Conservation (phyloP, 2,888 invertebrate genomes). For the Unio pictorum region DNA sequence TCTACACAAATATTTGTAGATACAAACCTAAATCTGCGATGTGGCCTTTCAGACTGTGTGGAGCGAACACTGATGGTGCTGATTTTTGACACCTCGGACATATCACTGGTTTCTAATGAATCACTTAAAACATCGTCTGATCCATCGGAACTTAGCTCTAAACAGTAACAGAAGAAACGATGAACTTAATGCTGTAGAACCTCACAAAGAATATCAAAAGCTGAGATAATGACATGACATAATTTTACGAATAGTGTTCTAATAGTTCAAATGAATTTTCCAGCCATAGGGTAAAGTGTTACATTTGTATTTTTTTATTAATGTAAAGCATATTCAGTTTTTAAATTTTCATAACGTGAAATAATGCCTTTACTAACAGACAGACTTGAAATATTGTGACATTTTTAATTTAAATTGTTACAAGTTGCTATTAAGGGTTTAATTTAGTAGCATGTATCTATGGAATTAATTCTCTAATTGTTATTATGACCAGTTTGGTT, state of each 20-base stretch:
- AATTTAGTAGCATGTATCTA: too few species aligned
- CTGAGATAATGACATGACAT: not conserved
- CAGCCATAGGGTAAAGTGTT: too few species aligned
- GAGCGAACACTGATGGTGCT: conserved; percentile 83
- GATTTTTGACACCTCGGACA: conserved; percentile 74
- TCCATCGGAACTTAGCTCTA: conserved; percentile 61
- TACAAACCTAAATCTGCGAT: conserved; percentile 75
- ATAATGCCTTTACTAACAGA: too few species aligned
- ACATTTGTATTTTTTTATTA: too few species aligned
- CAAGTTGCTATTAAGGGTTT: too few species aligned
- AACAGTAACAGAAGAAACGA: not conserved
- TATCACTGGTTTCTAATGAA: conserved; percentile 71
- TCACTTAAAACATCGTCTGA: conserved; percentile 72
- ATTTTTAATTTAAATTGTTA: too few species aligned
- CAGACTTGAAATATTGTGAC: too few species aligned
- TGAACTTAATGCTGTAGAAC: not conserved
- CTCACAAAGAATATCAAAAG: too few species aligned
- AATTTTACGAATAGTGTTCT: not conserved
- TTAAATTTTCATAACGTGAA: too few species aligned
- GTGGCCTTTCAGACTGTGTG: conserved; percentile 93
- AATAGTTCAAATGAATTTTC: not conserved
- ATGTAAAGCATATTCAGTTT: too few species aligned
- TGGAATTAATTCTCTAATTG: too few species aligned
- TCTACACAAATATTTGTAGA: not conserved
- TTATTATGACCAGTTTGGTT: too few species aligned